Percentiles rank a stretch among this genome's conserved stretches.
Conservation (phyloP, 2,113 vertebrate species). For the Leucosticte australis region DNA sequence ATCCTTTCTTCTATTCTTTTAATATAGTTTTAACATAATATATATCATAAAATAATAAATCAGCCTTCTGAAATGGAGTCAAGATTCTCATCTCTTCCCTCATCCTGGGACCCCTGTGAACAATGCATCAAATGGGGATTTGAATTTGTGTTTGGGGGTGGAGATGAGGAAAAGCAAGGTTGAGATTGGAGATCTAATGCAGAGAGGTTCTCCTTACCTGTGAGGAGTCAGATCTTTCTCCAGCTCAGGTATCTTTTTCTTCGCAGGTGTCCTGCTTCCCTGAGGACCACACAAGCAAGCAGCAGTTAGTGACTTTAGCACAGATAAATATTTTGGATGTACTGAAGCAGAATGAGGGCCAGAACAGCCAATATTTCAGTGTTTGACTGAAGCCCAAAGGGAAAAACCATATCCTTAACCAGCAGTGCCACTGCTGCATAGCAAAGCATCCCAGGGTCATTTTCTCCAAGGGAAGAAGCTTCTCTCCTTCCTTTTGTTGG, state of each 20-base stretch:
- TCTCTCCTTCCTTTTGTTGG: background rate
- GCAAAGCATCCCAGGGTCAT: background rate
- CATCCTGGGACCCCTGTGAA: too few species aligned
- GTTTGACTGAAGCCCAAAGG: background rate
- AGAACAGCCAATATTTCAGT: background rate
- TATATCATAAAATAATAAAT: too few species aligned
- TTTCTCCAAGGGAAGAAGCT: background rate
- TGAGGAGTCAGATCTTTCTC: constrained; percentile 79
- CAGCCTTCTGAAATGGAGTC: too few species aligned
- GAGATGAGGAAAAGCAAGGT: too few species aligned
- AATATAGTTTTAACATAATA: too few species aligned
- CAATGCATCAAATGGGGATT: too few species aligned
- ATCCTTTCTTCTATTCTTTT: too few species aligned
- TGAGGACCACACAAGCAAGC: constrained; percentile 36
- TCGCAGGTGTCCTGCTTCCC: constrained; percentile 46
- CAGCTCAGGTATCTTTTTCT: constrained; percentile 66
- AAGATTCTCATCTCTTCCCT: too few species aligned
- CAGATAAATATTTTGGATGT: background rate
- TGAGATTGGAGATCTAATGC: background rate
- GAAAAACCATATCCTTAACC: background rate
- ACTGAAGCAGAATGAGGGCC: background rate
- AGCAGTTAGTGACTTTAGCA: background rate
- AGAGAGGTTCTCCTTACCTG: constrained; percentile 68
- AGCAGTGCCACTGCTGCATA: background rate
- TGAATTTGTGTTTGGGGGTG: background rate